phyloP scores from a whole-genome alignment of 2,797 vertebrate genomes.

The Periparus ater region DNA sequence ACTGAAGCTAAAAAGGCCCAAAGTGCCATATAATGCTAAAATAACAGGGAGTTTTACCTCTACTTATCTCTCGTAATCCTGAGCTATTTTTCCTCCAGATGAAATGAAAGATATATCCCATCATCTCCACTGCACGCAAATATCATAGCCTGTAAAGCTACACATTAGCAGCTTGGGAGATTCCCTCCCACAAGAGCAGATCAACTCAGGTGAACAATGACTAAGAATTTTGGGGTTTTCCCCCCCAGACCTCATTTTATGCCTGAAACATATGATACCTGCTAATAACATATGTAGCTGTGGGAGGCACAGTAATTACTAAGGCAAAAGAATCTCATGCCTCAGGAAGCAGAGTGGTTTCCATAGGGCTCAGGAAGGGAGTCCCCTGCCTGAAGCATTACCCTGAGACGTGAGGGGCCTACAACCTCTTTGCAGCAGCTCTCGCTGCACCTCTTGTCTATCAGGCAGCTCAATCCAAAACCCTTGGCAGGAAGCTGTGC shows the following conservation, averaged over 20 bases:
- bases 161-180: constrained; percentile 1
- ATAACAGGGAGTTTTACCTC: constrained; percentile 54
- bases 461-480: constrained; percentile 27
- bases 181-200: not conserved
- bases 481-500: not conserved
- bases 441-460: not conserved
- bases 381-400: not conserved
- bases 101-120: constrained; percentile 37
- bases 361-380: not conserved
- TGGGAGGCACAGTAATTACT: constrained; percentile 1
- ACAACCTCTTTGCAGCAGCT: rapidly evolving
- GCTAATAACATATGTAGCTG: not conserved
- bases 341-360: constrained; percentile 1
- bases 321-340: not conserved
- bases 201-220: not conserved
- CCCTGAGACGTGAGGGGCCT: not conserved
- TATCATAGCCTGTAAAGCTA: not conserved
- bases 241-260: not conserved
- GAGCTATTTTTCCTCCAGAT: constrained; percentile 44
- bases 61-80: constrained; percentile 36
- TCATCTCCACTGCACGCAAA: not conserved
- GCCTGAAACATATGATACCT: not conserved
- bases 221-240: not conserved
- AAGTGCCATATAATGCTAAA: constrained; percentile 60
- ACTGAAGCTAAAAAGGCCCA: constrained; percentile 20